Evolutionary conservation across 2,113 vertebrate genomes (phyloP).

Genomic region (Micromys minutus): DNA sequence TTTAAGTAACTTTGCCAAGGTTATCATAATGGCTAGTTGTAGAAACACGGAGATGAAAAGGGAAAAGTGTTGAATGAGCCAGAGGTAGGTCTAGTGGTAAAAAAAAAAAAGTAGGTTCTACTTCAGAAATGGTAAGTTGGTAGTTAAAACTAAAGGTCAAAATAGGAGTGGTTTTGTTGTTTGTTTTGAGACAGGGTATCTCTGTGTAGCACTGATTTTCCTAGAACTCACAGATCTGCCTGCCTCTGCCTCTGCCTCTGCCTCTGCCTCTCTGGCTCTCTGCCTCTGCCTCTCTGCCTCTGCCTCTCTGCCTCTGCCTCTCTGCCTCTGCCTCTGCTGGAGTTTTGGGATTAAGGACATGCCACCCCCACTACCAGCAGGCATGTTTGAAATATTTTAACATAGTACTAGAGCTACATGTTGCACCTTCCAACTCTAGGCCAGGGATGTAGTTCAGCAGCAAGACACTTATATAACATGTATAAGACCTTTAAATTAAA

Average conservation of each 20-base stretch:
- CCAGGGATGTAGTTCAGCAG: neutral
- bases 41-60: conserved; percentile 20
- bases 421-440: neutral
- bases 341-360: neutral
- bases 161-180: neutral
- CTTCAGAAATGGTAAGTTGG: conserved; percentile 23
- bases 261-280: neutral
- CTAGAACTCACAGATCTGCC: too few relatives aligned
- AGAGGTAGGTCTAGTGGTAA: neutral
- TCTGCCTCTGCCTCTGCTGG: neutral
- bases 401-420: neutral
- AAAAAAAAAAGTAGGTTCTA: neutral
- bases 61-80: conserved; percentile 7
- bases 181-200: neutral
- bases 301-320: neutral
- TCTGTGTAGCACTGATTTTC: neutral
- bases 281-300: neutral
- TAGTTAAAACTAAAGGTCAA: conserved; percentile 33
- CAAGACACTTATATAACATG: neutral
- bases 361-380: neutral
- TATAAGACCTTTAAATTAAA: neutral
- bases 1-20: conserved; percentile 29
- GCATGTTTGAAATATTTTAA: conserved; percentile 6
- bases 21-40: conserved; percentile 8
- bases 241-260: neutral